These are phyloP conservation scores for Ruditapes philippinarum DNA, from an alignment of 1,140 invertebrate genomes.

Conservation along the genomic window DNA sequence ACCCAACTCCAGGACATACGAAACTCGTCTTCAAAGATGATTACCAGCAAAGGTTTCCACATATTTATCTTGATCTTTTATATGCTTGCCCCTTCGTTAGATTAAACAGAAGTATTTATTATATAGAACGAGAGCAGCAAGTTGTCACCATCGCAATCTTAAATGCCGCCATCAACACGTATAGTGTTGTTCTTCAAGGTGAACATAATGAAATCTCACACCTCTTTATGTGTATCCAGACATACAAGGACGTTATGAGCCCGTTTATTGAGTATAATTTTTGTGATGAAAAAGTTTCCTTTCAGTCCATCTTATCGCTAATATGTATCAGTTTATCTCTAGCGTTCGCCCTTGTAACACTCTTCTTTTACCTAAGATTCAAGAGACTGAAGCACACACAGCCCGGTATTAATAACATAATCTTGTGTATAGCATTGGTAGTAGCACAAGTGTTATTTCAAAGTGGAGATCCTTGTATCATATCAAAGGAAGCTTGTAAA, in stretches of 20 bases:
- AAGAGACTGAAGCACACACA: slow-evolving; percentile 86
- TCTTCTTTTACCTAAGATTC: slow-evolving; percentile 76
- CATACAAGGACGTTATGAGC: background rate
- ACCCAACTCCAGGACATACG: background rate
- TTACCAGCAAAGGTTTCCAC: background rate
- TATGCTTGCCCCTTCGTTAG: background rate
- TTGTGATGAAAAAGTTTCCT: background rate
- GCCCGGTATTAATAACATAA: slow-evolving; percentile 87
- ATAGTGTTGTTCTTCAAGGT: background rate
- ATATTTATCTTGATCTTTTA: background rate
- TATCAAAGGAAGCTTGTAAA: slow-evolving; percentile 77
- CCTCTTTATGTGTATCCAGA: background rate
- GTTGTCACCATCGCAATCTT: background rate
- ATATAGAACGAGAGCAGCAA: background rate
- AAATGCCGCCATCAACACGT: background rate
- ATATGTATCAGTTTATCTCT: background rate
- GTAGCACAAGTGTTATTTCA: slow-evolving; percentile 86
- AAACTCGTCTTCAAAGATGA: too few species aligned
- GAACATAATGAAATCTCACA: background rate
- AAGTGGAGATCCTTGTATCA: slow-evolving; percentile 4
- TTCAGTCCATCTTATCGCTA: background rate
- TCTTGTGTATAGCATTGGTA: slow-evolving; percentile 84
- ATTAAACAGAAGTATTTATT: background rate
- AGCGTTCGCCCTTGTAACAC: background rate
- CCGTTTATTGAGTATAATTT: background rate